These are phyloP conservation scores for Microcebus griseorufus DNA, from an alignment of 2,113 vertebrate genomes.

Conservation along the genomic window DNA sequence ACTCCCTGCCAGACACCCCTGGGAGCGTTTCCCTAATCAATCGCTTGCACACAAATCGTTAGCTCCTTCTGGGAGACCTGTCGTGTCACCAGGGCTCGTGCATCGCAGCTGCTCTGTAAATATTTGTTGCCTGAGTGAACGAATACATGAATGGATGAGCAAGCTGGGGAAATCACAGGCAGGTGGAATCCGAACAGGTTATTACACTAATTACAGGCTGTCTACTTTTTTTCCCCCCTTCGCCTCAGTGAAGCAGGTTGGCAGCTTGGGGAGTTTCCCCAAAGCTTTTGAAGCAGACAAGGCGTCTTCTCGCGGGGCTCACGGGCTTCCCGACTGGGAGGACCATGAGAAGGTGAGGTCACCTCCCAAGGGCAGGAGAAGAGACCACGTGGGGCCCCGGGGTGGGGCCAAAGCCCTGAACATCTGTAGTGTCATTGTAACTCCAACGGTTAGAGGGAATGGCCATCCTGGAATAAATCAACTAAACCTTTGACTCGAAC, in stretches of 20 bases:
- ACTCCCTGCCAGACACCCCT: background rate
- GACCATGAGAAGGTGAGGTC: conserved; percentile 58
- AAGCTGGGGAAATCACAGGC: conserved; percentile 54
- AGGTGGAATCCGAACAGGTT: conserved; percentile 57
- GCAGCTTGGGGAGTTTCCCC: conserved; percentile 27
- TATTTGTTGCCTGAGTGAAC: conserved; percentile 68
- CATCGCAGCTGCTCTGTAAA: conserved; percentile 64
- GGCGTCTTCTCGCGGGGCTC: background rate
- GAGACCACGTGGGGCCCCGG: background rate
- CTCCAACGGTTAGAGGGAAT: background rate
- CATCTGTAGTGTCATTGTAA: background rate
- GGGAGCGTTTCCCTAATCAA: conserved; percentile 60
- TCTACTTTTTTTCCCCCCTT: background rate
- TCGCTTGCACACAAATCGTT: conserved; percentile 59
- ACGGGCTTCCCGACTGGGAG: conserved; percentile 28
- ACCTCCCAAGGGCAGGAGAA: background rate
- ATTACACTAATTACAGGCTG: conserved; percentile 63
- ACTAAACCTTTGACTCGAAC: conserved; percentile 59
- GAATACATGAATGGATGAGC: conserved; percentile 58
- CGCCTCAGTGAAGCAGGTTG: conserved; percentile 48
- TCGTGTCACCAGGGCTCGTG: background rate
- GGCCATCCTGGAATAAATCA: conserved; percentile 35
- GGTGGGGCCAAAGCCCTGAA: background rate
- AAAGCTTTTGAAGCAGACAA: conserved; percentile 14
- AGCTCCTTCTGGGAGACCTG: conserved; percentile 54